Percentiles rank a stretch among this genome's conserved stretches.
These are phyloP conservation scores for Drosophila quasianomalipes DNA, from an alignment of 2,888 invertebrate genomes.

Conservation along the genomic window DNA sequence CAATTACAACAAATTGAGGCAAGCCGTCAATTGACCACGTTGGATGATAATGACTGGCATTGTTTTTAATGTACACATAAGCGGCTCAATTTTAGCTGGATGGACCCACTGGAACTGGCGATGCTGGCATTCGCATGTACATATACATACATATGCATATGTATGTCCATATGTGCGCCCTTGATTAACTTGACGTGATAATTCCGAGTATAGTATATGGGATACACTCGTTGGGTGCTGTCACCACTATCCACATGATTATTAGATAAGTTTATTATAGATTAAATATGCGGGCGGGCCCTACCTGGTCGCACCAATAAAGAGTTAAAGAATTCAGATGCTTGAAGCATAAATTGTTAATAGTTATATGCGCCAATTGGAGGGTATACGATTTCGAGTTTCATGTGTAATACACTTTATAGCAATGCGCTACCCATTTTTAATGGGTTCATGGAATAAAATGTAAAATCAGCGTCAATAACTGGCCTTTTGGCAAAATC, in stretches of 20 bases:
- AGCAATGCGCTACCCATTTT: not conserved
- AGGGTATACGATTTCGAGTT: conserved; percentile 38
- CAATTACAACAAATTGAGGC: conserved; percentile 61
- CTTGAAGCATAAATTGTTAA: conserved; percentile 73
- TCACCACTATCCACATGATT: conserved; percentile 61
- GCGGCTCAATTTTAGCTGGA: conserved; percentile 8
- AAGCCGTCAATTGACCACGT: conserved; percentile 49
- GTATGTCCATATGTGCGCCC: conserved; percentile 15
- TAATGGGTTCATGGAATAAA: not conserved
- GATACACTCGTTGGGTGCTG: conserved; percentile 21
- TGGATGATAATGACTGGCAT: conserved; percentile 47
- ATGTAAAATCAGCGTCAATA: not conserved
- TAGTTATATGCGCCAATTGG: conserved; percentile 44
- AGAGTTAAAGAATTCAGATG: conserved; percentile 70
- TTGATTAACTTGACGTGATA: conserved; percentile 24
- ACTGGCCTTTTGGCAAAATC: not conserved
- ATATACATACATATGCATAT: not conserved
- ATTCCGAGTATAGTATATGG: not conserved
- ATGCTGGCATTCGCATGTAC: not conserved
- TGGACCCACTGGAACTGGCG: conserved; percentile 4
- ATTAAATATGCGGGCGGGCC: conserved; percentile 52
- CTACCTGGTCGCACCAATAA: conserved; percentile 46
- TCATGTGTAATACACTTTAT: not conserved
- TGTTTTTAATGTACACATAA: conserved; percentile 37
- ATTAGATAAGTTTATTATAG: conserved; percentile 71